phyloP scores from a whole-genome alignment of 2,888 invertebrate genomes.

The Cheilosia vulpina region DNA sequence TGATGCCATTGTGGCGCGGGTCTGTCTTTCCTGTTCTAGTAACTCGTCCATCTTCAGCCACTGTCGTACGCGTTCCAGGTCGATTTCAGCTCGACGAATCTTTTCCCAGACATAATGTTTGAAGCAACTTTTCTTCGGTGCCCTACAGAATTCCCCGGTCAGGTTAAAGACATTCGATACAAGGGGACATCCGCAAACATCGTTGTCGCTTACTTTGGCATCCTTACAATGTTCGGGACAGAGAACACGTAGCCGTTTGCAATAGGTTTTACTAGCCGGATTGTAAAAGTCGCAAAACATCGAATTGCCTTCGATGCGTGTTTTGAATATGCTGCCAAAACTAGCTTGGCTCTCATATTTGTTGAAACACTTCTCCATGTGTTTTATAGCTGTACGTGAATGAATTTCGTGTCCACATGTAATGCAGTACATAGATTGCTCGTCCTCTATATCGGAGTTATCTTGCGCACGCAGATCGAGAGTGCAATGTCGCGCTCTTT shows the following conservation, averaged over 20 bases:
- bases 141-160: constrained; percentile 93
- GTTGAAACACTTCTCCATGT: constrained; percentile 99
- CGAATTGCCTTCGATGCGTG: constrained; percentile 96
- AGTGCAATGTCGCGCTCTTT: constrained; percentile 89
- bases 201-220: constrained; percentile 92
- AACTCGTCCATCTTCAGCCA: constrained; percentile 97
- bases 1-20: constrained; percentile 88
- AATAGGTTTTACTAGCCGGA: constrained; percentile 94
- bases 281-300: constrained; percentile 99
- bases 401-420: constrained; percentile 98
- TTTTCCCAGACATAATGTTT: constrained; percentile 99
- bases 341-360: constrained; percentile 99
- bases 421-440: constrained; percentile 95
- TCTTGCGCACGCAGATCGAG: constrained; percentile 87
- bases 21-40: constrained; percentile 95
- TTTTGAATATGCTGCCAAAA: constrained; percentile 97
- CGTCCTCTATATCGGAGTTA: constrained; percentile 87
- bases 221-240: constrained; percentile 99
- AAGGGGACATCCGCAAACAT: constrained; percentile 97
- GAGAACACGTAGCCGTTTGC: constrained; percentile 96
- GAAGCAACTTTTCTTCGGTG: constrained; percentile 95
- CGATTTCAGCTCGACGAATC: constrained; percentile 95
- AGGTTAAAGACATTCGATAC: constrained; percentile 92
- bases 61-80: constrained; percentile 95
- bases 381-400: constrained; percentile 95